Evolutionary conservation across 2,888 invertebrate species (phyloP), one percentile per base, ranked within the genome.

Genomic region (Dimorphilus gyrociliatus): DNA sequence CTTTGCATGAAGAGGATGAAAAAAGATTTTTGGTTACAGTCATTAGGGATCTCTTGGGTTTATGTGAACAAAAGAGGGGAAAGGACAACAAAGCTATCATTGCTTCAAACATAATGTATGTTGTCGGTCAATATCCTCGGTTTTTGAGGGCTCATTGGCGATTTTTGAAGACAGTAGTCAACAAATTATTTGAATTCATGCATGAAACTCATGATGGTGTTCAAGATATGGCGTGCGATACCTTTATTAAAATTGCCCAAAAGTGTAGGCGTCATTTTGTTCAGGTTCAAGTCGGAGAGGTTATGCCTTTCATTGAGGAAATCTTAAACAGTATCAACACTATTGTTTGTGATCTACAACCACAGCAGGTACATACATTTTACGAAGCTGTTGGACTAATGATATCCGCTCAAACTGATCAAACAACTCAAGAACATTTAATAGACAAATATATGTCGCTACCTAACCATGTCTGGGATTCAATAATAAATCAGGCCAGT

Each of bases 181-280:
- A 94, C 69, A 97, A 97, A 69, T 72, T 99, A 34, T 99, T 99
- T 68, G 97, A 99, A 68, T 99, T 99, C 64, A 99, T 99, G 97
- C 97, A 97, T 63, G 74, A 97, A 69, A 92, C 92, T 32, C 97
- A 97, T 61, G 97, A 94, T 63, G 97, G 97, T 51, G 97, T 99
- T 17, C 94, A 97, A 66, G 97, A 97, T 56, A 99, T 99, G 97
- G 97, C 97, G 37, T 99, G 97, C 70, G 97, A 99, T 68, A 99
- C 97, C 23, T 99, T 99, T 62, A 97, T 99, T 47, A 99, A 99
- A 69, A 99, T 99, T 55, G 88, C 97, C 18, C 72, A 88, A 50
- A 99, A 97, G 66, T 99, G 97, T 67, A 73, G 88, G 40, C 73
- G 92, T 48, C 94, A 97, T 67, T 99, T 99, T 69, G 90, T 94